A percentile compares a stretch with the other conserved stretches of the same genome.
Conservation (phyloP, 1,140 invertebrate genomes). For the Drosophila melanica region DNA sequence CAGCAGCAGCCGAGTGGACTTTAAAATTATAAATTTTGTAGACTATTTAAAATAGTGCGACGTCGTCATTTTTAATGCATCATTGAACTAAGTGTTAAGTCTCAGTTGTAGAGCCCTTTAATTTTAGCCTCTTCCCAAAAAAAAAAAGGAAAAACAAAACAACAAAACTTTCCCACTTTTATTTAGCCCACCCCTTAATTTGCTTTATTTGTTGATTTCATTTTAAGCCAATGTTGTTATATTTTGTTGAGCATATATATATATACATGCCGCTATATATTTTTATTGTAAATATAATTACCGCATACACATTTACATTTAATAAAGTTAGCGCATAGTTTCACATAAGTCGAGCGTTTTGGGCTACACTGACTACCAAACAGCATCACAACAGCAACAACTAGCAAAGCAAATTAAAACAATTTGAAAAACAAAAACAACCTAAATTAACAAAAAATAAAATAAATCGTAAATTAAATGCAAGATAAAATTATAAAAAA, state of each 20-base stretch:
- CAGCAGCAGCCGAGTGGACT: constrained; percentile 63
- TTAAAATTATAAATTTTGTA: constrained; percentile 80
- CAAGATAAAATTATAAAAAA: constrained; percentile 42
- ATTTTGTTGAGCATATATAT: constrained; percentile 70
- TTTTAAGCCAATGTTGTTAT: constrained; percentile 77
- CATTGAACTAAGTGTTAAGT: constrained; percentile 46
- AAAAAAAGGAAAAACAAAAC: no score
- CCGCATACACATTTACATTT: constrained; percentile 18
- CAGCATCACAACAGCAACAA: constrained; percentile 63
- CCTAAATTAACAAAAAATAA: constrained; percentile 55
- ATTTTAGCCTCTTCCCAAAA: constrained; percentile 1
- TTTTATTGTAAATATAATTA: constrained; percentile 72
- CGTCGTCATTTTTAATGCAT: constrained; percentile 52
- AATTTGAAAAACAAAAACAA: constrained; percentile 27
- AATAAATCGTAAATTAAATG: constrained; percentile 49
- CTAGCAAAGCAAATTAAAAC: constrained; percentile 27
- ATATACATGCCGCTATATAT: constrained; percentile 30
- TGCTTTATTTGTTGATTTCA: constrained; percentile 73
- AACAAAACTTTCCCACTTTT: constrained; percentile 21
- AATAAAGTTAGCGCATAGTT: constrained; percentile 40
- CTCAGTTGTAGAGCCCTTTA: constrained; percentile 22
- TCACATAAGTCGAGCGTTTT: constrained; percentile 38
- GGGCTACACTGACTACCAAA: constrained; percentile 55
- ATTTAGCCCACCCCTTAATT: constrained; percentile 45
- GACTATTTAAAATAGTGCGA: constrained; percentile 78